These are phyloP conservation scores for Tiphia femorata DNA, from an alignment of 2,888 invertebrate genomes.

Conservation along the genomic window DNA sequence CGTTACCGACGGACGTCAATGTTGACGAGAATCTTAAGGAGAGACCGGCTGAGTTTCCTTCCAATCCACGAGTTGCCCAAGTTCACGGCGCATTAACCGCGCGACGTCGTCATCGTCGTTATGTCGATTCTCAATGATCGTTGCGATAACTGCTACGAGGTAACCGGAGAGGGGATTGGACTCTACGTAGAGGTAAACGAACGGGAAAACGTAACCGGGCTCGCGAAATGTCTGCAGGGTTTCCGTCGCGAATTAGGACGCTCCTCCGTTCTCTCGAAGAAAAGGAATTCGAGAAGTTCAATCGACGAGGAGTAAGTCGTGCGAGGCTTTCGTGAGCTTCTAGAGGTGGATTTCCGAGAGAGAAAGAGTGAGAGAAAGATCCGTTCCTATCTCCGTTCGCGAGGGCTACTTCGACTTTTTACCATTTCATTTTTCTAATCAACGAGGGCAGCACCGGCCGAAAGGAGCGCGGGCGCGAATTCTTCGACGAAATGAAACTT, in stretches of 20 bases:
- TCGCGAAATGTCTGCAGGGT: constrained; percentile 42
- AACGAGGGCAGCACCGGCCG: not conserved
- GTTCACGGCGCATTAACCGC: constrained; percentile 36
- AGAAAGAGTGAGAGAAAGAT: too few species aligned
- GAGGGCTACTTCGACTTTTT: not conserved
- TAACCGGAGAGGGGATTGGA: too few species aligned
- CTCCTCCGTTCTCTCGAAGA: constrained; percentile 1
- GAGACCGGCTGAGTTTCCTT: constrained; percentile 9
- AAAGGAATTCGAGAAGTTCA: constrained; percentile 11
- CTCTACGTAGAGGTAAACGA: constrained; percentile 22
- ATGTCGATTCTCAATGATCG: constrained; percentile 17
- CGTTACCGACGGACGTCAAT: not conserved
- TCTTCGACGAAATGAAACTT: not conserved
- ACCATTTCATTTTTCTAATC: not conserved
- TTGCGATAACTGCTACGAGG: constrained; percentile 25
- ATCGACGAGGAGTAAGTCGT: constrained; percentile 28
- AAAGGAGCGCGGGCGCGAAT: not conserved
- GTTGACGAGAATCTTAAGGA: not conserved
- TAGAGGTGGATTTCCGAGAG: too few species aligned
- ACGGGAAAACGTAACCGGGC: constrained; percentile 13
- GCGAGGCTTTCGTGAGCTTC: not conserved
- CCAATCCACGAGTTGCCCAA: constrained; percentile 27
- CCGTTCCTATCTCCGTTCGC: not conserved
- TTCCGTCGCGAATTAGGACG: constrained; percentile 32
- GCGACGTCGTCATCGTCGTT: not conserved